phyloP scores from a whole-genome alignment of 2,113 vertebrate genomes.

The Cepphus grylle region DNA sequence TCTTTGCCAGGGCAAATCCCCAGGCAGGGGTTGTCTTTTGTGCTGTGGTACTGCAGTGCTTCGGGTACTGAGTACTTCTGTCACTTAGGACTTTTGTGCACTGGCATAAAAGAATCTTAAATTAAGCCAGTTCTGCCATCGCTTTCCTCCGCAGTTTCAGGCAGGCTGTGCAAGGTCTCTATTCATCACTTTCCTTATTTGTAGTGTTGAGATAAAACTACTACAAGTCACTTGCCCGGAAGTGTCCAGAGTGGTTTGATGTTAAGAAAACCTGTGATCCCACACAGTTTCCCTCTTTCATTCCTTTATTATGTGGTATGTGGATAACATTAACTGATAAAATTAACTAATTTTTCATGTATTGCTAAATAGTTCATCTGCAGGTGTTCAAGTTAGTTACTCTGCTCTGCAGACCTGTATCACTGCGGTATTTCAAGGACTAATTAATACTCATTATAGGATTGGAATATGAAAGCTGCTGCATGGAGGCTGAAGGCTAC shows the following conservation, averaged over 20 bases:
- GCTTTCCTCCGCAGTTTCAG: neutral
- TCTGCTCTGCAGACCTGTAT: neutral
- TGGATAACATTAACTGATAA: neutral
- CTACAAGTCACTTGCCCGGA: neutral
- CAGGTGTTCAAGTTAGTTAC: neutral
- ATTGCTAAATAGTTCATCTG: neutral
- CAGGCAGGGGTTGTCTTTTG: neutral
- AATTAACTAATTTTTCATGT: neutral
- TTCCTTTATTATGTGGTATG: neutral
- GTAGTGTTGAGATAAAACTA: neutral
- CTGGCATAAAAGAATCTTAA: neutral
- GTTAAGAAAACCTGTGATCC: neutral
- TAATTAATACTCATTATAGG: neutral
- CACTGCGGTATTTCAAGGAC: neutral
- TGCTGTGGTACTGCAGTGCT: neutral
- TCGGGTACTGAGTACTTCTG: neutral
- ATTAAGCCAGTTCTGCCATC: neutral
- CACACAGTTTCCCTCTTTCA: neutral
- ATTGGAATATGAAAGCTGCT: neutral
- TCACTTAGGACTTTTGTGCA: neutral
- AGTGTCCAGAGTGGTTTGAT: neutral
- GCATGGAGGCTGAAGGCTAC: neutral
- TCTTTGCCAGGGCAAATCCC: neutral
- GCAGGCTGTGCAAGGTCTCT: neutral
- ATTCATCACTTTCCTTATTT: neutral